These are phyloP conservation scores for Limulus polyphemus DNA, from an alignment of 2,888 invertebrate species.

Conservation along the genomic window DNA sequence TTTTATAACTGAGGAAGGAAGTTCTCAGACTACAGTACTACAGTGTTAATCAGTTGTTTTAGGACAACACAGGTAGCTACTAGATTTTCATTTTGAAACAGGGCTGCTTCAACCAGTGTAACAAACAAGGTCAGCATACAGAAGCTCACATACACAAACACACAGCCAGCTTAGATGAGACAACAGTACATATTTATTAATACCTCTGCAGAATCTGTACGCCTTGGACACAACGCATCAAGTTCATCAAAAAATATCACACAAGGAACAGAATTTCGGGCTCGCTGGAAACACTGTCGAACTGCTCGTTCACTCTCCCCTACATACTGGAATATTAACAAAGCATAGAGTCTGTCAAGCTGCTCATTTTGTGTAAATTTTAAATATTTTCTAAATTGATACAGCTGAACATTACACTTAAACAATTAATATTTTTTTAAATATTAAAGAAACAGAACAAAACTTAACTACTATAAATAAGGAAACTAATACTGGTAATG, in stretches of 20 bases:
- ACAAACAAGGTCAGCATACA: too few species aligned
- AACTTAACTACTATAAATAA: constrained; percentile 24
- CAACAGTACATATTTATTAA: constrained; percentile 16
- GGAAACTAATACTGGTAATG: neutral
- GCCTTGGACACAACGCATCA: constrained; percentile 83
- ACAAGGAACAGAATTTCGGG: constrained; percentile 88
- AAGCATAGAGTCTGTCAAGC: neutral
- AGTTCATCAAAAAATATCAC: constrained; percentile 99
- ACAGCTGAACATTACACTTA: neutral
- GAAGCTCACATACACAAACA: too few species aligned
- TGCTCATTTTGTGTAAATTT: too few species aligned
- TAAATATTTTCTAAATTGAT: too few species aligned
- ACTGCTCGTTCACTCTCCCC: constrained; percentile 97
- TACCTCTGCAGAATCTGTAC: constrained; percentile 60
- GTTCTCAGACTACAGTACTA: too few species aligned
- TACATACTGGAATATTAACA: constrained; percentile 57
- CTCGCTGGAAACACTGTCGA: constrained; percentile 86
- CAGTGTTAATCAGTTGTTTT: too few species aligned
- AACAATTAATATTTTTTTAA: neutral
- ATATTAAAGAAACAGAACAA: neutral
- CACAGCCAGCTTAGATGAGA: neutral
- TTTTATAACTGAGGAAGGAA: too few species aligned
- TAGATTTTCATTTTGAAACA: too few species aligned
- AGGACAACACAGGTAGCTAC: too few species aligned
- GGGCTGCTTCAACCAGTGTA: too few species aligned